Percentiles rank a stretch among this genome's conserved stretches.
These are phyloP conservation scores for Hafferia zeledoni DNA, from an alignment of 2,797 vertebrate species.

Conservation along the genomic window DNA sequence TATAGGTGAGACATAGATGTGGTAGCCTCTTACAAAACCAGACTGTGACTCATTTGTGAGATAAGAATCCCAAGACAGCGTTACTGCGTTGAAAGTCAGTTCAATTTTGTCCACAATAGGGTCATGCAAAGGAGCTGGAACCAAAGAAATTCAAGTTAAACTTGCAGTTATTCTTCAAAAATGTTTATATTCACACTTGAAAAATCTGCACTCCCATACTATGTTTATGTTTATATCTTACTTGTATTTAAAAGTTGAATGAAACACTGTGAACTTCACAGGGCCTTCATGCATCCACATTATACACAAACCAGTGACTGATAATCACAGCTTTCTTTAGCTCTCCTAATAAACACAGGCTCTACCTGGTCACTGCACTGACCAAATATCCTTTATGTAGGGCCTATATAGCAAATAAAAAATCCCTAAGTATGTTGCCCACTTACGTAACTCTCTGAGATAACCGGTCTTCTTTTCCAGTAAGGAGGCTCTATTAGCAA, in stretches of 20 bases:
- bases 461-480: constrained; percentile 83
- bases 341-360: background rate
- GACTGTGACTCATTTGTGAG: constrained; percentile 59
- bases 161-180: background rate
- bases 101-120: background rate
- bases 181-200: background rate
- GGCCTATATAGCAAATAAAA: background rate
- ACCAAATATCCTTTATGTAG: background rate
- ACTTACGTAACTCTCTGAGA: constrained; percentile 82
- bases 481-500: constrained; percentile 60
- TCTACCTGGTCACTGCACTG: background rate
- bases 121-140: constrained; percentile 58
- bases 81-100: constrained; percentile 72
- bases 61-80: constrained; percentile 78
- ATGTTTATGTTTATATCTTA: background rate
- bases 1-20: constrained; percentile 66
- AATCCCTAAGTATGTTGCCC: background rate
- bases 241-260: background rate
- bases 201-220: background rate
- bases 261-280: background rate
- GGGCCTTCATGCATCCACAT: background rate
- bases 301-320: background rate
- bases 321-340: background rate
- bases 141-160: background rate
- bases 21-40: constrained; percentile 84